Base-by-base conservation (phyloP, 2,888 invertebrate species). In the Euzophera pinguis region DNA sequence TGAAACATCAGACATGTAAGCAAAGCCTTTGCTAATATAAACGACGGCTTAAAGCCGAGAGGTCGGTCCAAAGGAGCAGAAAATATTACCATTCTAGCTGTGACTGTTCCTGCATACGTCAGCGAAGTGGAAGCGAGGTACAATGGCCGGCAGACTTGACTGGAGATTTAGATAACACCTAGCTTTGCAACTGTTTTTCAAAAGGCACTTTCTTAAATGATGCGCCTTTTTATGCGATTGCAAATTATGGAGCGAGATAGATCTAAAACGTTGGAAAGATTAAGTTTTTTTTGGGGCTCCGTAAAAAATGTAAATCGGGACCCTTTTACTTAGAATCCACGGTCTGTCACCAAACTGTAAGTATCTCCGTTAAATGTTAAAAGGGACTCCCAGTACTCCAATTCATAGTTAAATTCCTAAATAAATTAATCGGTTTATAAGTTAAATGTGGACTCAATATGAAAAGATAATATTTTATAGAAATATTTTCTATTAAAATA, bases 61-160 rank as follows among this genome's bases (percentile, higher is more conserved):
- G 60, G 65, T 64, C 59, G 64, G 71, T 63, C 81, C 75, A 77
- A 83, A 83, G 78, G 71, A 75, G 73, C 69, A 73, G 50, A 50
- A n/a, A 51, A 51, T 51, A 43, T 51, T 37, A 43, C 51, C 35
- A 27, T 51, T 51, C 35, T 43, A 37, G 39, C 39, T 38, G 29
- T 13, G 47, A 50, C 17, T 35, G 43, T 35, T 51, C 43, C 35
- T 37, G 43, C 51, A 39, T 27, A 43, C 51, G 51, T 45, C 43
- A 50, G 50, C 42, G 50, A 17, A 50, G 22, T 34, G 50, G 43
- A 50, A 43, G 35, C 22, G 34, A 37, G 27, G 16, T 17, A 51
- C 43, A 51, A 43, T 51, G 17, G 49, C 22, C 29, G 17, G 34
- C 32, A 22, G 35, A 22, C 51, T 51, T 45, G 43, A 51, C 42